Conservation (phyloP, 2,113 vertebrate species). For the Sylvilagus bachmani region DNA sequence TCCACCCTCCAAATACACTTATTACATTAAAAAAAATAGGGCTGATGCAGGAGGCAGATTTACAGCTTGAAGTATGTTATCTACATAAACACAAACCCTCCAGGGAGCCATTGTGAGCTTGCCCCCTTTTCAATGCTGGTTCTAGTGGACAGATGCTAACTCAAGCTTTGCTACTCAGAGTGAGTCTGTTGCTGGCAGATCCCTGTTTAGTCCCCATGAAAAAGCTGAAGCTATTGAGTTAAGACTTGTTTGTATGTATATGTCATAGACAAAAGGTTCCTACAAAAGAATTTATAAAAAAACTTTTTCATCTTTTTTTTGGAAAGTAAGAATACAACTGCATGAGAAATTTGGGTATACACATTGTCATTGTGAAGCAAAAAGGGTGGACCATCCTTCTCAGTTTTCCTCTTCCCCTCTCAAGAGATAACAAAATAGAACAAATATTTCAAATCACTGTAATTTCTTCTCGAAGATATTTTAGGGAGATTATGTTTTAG, state of each 20-base stretch:
- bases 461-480: not conserved
- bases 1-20: constrained; percentile 63
- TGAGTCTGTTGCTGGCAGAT: not conserved
- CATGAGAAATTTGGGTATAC: not conserved
- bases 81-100: constrained; percentile 81
- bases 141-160: constrained; percentile 75
- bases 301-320: no score
- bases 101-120: constrained; percentile 76
- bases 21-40: constrained; percentile 68
- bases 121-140: constrained; percentile 71
- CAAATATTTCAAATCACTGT: not conserved
- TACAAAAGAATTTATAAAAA: not conserved
- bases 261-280: constrained; percentile 37
- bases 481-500: constrained; percentile 15
- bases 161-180: constrained; percentile 48
- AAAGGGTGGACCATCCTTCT: not conserved
- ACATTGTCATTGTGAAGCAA: not conserved
- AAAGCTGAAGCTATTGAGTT: not conserved
- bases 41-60: constrained; percentile 82
- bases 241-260: constrained; percentile 27
- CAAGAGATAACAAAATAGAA: constrained; percentile 61
- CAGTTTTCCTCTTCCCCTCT: not conserved
- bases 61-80: constrained; percentile 77
- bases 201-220: constrained; percentile 53
- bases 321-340: not conserved